Base-by-base conservation (phyloP, 2,888 invertebrate genomes). In the Eupeodes latifasciatus region DNA sequence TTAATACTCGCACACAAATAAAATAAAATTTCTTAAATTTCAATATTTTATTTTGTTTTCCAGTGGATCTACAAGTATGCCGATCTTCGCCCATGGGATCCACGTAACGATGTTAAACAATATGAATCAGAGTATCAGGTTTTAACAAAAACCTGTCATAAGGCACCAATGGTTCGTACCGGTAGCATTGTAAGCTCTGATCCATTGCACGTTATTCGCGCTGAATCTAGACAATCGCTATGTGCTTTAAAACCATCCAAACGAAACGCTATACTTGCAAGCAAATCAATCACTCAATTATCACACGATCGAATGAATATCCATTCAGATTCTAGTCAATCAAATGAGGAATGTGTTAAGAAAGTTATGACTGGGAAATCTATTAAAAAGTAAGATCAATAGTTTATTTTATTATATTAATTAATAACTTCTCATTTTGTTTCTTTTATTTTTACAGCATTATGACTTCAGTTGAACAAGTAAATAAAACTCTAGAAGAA, bases 61-160 rank as follows among this genome's bases (percentile, higher is more conserved):
- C 44, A 92, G 91, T 97, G 97, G 96, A 94, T 96, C 19, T 97
- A 97, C 92, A 96, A 96, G 90, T 95, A 96, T 92, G 96, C 96
- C 4, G 97, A 97, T 93, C 94, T 96, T 79, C 94, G 98, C 59
- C 98, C 98, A 0, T 99, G 99, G 98, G 97, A 98, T 94, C 95
- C 96, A 0, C 95, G 96, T 78, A 97, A 98, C 89, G 98, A 99
- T 93, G 93, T 97, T 36, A 94, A 97, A 89, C 98, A 98, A 92
- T 98, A 96, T 92, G 98, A 99, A 92, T 95, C 96, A 7, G 96
- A 97, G 76, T 98, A 96, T 92, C 94, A 96, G 71, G 96, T 98
- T 55, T 95, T 96, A 80, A 97, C 98, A 1, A 96, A 96, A 92
- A 96, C 97, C 9, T 95, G 95, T 79, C 96, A 96, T 92, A 95